These are phyloP conservation scores for Caretta caretta DNA, from an alignment of 2,113 vertebrate genomes.

Conservation along the genomic window DNA sequence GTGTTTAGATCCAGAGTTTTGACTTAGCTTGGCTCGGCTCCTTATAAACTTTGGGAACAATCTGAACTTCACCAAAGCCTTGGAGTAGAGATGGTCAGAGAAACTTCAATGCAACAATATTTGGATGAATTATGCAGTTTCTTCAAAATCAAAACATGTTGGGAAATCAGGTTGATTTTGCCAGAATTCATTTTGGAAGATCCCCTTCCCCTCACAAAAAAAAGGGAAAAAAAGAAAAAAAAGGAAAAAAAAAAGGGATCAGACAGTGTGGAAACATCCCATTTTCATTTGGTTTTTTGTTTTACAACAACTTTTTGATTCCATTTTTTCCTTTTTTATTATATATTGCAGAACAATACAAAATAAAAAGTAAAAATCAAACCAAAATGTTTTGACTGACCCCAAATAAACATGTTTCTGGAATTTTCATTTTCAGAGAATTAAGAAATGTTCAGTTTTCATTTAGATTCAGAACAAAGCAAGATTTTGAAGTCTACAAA, in stretches of 20 bases:
- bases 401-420: neutral
- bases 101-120: neutral
- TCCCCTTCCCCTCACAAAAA: no score
- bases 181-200: neutral
- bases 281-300: neutral
- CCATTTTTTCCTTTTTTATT: conserved; percentile 26
- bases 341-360: neutral
- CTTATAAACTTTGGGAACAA: neutral
- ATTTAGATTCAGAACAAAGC: neutral
- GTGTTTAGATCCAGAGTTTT: neutral
- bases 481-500: conserved; percentile 44
- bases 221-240: no score
- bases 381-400: neutral
- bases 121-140: neutral
- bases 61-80: neutral
- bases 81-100: neutral
- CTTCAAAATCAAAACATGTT: neutral
- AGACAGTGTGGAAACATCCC: neutral
- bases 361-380: neutral
- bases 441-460: neutral
- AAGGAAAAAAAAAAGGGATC: no score
- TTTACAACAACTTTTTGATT: conserved; percentile 2
- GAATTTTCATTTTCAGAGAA: neutral
- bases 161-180: neutral
- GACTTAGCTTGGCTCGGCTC: neutral